Evolutionary conservation across 2,888 invertebrate genomes (phyloP).

Genomic region (Machimus atricapillus): DNA sequence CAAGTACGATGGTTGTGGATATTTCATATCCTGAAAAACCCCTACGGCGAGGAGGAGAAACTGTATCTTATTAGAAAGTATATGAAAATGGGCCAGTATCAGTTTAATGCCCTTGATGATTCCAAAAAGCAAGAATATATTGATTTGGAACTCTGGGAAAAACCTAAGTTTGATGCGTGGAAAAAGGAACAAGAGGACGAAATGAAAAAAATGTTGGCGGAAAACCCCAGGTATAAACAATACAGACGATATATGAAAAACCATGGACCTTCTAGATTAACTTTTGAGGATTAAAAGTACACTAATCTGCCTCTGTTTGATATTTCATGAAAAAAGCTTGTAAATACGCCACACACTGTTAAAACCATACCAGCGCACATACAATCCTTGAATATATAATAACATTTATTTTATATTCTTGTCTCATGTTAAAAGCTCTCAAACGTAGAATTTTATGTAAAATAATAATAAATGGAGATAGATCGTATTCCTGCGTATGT

Average conservation of each 20-base stretch:
- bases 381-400: neutral
- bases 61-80: constrained; percentile 81
- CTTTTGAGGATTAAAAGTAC: constrained; percentile 77
- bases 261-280: constrained; percentile 87
- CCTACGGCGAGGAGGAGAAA: constrained; percentile 84
- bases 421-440: neutral
- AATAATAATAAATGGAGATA: neutral
- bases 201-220: constrained; percentile 82
- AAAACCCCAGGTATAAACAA: constrained; percentile 86
- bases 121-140: constrained; percentile 76
- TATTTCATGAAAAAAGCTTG: neutral
- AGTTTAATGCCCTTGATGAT: constrained; percentile 78
- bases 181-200: constrained; percentile 84
- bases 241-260: constrained; percentile 90
- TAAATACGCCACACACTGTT: neutral
- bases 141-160: constrained; percentile 80
- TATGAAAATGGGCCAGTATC: constrained; percentile 75
- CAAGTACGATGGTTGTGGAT: constrained; percentile 82
- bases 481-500: neutral
- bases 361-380: neutral
- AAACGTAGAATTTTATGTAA: neutral
- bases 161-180: constrained; percentile 80
- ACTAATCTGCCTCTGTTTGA: neutral
- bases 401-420: neutral
- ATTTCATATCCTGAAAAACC: constrained; percentile 75